A percentile compares a stretch with the other conserved stretches of the same genome.
Evolutionary conservation across 2,113 vertebrate genomes (phyloP).

Genomic region (Phocoena sinus): DNA sequence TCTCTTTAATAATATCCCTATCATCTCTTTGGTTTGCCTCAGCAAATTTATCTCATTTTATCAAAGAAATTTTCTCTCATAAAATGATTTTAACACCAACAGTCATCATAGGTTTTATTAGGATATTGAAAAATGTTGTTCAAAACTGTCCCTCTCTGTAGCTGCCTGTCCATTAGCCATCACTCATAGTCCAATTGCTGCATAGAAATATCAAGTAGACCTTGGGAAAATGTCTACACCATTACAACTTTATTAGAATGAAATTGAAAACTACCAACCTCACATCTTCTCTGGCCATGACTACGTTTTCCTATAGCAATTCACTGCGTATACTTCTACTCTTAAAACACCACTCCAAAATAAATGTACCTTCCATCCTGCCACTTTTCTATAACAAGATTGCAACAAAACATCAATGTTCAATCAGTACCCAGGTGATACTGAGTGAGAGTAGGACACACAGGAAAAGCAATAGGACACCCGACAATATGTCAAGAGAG

Average conservation of each 20-base stretch:
- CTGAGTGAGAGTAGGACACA: neutral
- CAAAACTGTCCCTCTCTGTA: neutral
- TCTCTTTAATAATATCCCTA: neutral
- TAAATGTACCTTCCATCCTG: neutral
- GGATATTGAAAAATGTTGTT: conserved; percentile 15
- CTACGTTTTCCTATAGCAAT: neutral
- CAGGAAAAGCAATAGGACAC: neutral
- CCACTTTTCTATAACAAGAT: neutral
- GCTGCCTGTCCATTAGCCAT: neutral
- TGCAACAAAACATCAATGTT: conserved; percentile 12
- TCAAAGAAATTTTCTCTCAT: neutral
- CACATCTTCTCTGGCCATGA: neutral
- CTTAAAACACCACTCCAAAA: neutral
- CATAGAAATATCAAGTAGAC: neutral
- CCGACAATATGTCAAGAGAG: conserved; percentile 15
- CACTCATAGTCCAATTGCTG: neutral
- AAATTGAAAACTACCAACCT: conserved; percentile 18
- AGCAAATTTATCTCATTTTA: conserved; percentile 20
- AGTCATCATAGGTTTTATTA: neutral
- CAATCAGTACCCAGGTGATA: neutral
- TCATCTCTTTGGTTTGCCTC: neutral
- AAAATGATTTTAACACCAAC: neutral
- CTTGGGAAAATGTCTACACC: conserved; percentile 14
- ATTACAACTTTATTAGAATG: neutral
- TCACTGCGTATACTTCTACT: neutral